Conservation (phyloP, 30 jellyfish, hydroid and myxozoan genomes). For the Pelagia noctiluca region DNA sequence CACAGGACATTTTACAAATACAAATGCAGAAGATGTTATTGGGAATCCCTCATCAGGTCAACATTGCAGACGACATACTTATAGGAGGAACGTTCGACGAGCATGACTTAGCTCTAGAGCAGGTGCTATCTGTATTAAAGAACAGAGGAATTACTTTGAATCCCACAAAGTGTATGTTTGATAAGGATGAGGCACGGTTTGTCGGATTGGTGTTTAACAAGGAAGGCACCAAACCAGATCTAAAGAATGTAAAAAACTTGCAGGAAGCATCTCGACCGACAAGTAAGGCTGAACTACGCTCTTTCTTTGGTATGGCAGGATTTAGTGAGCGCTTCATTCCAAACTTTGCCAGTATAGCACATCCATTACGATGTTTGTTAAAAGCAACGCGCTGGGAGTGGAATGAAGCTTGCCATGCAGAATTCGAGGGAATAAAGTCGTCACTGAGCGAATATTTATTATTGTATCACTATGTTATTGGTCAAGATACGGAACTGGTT, state of each 20-base stretch:
- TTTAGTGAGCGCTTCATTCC: conserved; percentile 2
- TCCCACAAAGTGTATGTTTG: conserved; percentile 5
- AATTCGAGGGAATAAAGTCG: neutral
- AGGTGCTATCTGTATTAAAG: neutral
- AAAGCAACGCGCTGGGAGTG: conserved; percentile 10
- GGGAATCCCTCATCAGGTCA: too few species aligned
- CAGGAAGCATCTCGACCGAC: conserved; percentile 10
- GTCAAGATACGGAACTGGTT: conserved; percentile 2
- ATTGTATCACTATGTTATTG: conserved; percentile 1
- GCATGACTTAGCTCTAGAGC: neutral
- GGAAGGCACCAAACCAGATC: conserved; percentile 26
- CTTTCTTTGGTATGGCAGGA: conserved; percentile 4
- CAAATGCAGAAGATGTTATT: too few species aligned
- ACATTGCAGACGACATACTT: too few species aligned
- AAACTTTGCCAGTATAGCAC: conserved; percentile 2
- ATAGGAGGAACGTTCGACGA: too few species aligned
- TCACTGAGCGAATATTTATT: neutral
- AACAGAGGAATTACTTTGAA: conserved; percentile 2
- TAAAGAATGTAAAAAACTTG: conserved; percentile 8
- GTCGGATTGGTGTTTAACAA: conserved; percentile 17
- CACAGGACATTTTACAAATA: too few species aligned
- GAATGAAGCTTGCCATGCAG: conserved; percentile 5
- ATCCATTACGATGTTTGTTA: conserved; percentile 2
- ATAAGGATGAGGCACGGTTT: conserved; percentile 8
- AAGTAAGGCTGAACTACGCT: conserved; percentile 3